Conservation (phyloP, 2,113 vertebrate genomes). For the Etia nguti region DNA sequence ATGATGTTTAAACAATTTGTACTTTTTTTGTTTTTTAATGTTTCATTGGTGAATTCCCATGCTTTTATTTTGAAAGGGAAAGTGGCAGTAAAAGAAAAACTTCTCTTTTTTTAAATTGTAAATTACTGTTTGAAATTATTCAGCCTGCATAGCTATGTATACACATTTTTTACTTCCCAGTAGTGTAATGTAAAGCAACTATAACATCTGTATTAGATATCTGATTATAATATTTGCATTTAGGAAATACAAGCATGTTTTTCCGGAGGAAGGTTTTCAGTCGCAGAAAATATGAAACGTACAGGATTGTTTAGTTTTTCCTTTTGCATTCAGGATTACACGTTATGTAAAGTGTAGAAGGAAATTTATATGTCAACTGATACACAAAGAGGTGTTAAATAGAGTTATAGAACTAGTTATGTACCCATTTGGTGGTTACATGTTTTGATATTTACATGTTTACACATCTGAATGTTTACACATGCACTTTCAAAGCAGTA, state of each 20-base stretch:
- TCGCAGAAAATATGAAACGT: neutral
- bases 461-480: neutral
- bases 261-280: neutral
- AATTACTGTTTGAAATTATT: neutral
- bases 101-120: too few relatives aligned
- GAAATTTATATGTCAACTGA: neutral
- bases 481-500: neutral
- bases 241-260: neutral
- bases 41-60: neutral
- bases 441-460: neutral
- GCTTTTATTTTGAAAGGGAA: neutral
- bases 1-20: neutral
- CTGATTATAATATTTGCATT: neutral
- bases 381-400: neutral
- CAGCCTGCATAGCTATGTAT: neutral
- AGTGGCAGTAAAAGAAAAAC: neutral
- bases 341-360: neutral
- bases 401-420: neutral
- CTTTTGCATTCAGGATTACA: neutral
- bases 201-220: neutral
- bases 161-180: neutral
- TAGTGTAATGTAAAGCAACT: neutral
- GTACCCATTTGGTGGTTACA: neutral
- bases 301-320: neutral
- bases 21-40: neutral